phyloP scores from a whole-genome alignment of 2,888 invertebrate genomes.

The Fissipunctia ypsillon region DNA sequence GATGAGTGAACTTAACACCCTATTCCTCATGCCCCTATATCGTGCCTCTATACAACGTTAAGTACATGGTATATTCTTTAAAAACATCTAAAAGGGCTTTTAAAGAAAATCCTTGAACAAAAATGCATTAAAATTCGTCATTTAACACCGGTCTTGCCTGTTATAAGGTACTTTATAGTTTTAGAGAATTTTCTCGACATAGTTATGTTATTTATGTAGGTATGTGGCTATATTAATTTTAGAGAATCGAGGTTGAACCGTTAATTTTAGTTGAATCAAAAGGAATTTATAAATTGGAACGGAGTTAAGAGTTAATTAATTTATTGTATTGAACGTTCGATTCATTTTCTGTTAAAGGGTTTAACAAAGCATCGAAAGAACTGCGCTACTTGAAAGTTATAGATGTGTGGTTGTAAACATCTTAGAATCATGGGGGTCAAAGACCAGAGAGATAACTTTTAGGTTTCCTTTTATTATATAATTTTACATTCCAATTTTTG shows the following conservation, averaged over 20 bases:
- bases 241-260: slow-evolving; percentile 44
- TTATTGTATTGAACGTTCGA: slow-evolving; percentile 24
- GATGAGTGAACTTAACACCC: too few relatives aligned
- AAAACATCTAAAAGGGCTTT: slow-evolving; percentile 26
- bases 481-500: background rate
- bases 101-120: slow-evolving; percentile 28
- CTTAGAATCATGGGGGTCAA: background rate
- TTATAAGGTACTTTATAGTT: slow-evolving; percentile 5
- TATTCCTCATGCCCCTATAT: too few relatives aligned
- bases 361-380: slow-evolving; percentile 27
- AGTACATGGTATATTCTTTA: background rate
- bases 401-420: background rate
- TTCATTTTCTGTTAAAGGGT: slow-evolving; percentile 13
- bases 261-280: slow-evolving; percentile 39
- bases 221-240: slow-evolving; percentile 20
- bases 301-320: slow-evolving; percentile 41
- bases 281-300: slow-evolving; percentile 52
- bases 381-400: background rate
- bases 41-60: too few relatives aligned
- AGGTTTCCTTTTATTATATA: background rate
- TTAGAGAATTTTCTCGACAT: slow-evolving; percentile 25
- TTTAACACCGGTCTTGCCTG: slow-evolving; percentile 17
- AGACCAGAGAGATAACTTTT: background rate
- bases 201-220: slow-evolving; percentile 37
- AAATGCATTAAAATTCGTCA: slow-evolving; percentile 27